These are phyloP conservation scores for Heliconius eleuchia DNA, from an alignment of 1,140 invertebrate species.

Conservation along the genomic window DNA sequence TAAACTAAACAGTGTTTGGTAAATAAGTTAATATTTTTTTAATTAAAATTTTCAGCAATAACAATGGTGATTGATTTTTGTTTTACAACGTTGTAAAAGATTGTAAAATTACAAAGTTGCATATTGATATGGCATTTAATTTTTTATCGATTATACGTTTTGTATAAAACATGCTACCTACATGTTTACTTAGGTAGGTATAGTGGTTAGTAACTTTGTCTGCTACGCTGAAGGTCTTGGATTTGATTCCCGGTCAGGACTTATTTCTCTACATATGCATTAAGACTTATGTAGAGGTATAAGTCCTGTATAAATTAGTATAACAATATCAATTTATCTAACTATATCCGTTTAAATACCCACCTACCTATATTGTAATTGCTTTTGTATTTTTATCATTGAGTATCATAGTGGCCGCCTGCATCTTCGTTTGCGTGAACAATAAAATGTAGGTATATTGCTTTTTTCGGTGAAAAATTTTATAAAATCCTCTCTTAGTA, in stretches of 20 bases:
- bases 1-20: constrained; percentile 72
- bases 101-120: constrained; percentile 38
- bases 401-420: too few relatives aligned
- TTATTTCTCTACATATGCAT: background rate
- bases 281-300: too few relatives aligned
- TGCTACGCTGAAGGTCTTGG: background rate
- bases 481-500: too few relatives aligned
- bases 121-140: constrained; percentile 19
- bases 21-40: constrained; percentile 74
- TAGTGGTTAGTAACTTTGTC: background rate
- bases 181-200: background rate
- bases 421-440: too few relatives aligned
- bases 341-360: too few relatives aligned
- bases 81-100: constrained; percentile 43
- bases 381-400: too few relatives aligned
- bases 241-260: background rate
- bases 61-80: constrained; percentile 61
- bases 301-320: too few relatives aligned
- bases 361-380: too few relatives aligned
- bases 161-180: background rate
- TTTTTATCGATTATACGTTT: constrained; percentile 4
- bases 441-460: too few relatives aligned
- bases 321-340: too few relatives aligned
- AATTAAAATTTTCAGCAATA: constrained; percentile 68
- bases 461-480: too few relatives aligned